Evolutionary conservation across 2,888 invertebrate genomes (phyloP).

Genomic region (Andrena bicolor): DNA sequence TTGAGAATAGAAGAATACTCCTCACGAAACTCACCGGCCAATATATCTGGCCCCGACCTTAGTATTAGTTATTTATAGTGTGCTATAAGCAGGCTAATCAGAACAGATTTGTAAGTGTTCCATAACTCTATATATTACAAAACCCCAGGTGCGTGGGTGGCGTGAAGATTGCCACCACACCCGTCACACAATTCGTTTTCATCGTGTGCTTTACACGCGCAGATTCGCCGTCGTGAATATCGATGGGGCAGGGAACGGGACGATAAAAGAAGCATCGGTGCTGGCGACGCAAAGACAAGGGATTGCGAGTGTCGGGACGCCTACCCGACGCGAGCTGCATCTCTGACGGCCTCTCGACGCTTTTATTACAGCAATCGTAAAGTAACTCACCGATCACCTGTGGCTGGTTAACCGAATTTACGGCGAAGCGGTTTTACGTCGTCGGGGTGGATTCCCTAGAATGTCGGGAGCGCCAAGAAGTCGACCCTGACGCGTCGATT

Average conservation of each 20-base stretch:
- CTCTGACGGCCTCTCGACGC: conserved; percentile 47
- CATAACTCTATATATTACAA: conserved; percentile 3
- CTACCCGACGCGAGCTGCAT: conserved; percentile 31
- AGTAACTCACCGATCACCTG: conserved; percentile 65
- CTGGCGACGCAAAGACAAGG: conserved; percentile 24
- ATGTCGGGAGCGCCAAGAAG: neutral
- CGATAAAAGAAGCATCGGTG: conserved; percentile 26
- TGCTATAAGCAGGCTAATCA: no score
- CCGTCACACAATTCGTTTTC: conserved; percentile 5
- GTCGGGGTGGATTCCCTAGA: conserved; percentile 20
- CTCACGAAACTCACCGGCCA: no score
- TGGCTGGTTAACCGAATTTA: conserved; percentile 63
- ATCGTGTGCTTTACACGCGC: conserved; percentile 9
- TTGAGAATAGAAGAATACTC: no score
- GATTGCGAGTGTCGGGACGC: conserved; percentile 33
- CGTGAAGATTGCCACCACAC: neutral
- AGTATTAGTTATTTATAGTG: neutral
- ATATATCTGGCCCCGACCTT: no score
- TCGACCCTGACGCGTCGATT: neutral
- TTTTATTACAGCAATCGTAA: conserved; percentile 71
- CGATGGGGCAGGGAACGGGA: conserved; percentile 10
- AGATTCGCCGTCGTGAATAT: conserved; percentile 23
- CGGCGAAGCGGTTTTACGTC: conserved; percentile 35
- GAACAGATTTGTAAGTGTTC: neutral
- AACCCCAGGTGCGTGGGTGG: neutral